These are phyloP conservation scores for Mixornis gularis DNA, from an alignment of 2,113 vertebrate genomes.

Conservation along the genomic window DNA sequence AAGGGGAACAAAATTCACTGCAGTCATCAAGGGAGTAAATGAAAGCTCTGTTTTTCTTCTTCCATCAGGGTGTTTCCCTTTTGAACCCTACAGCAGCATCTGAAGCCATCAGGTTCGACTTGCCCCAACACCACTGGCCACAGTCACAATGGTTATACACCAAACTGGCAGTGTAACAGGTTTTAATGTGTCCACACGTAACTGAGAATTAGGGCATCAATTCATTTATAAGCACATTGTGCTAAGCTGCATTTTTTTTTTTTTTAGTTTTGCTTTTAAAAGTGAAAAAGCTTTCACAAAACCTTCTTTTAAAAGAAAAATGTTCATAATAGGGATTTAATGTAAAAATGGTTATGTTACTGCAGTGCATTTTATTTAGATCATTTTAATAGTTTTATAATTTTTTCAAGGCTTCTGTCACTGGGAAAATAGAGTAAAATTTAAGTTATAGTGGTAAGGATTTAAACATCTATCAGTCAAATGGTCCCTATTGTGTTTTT, in stretches of 20 bases:
- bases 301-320: background rate
- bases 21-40: background rate
- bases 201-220: background rate
- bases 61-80: background rate
- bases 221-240: background rate
- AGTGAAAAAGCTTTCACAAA: background rate
- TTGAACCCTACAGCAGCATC: background rate
- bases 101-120: background rate
- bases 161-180: rapidly evolving
- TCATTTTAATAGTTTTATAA: background rate
- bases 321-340: background rate
- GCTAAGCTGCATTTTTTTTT: background rate
- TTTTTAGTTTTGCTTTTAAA: background rate
- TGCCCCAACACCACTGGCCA: too few species aligned
- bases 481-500: too few species aligned
- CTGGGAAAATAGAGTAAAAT: background rate
- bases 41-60: background rate
- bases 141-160: background rate
- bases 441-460: background rate
- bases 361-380: background rate
- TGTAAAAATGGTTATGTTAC: background rate
- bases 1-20: background rate
- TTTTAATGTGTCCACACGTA: background rate
- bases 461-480: background rate
- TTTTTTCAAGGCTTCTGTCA: background rate